A percentile compares a stretch with the other conserved stretches of the same genome.
These are phyloP conservation scores for Drosophila bocqueti DNA, from an alignment of 1,140 invertebrate genomes.

Conservation along the genomic window DNA sequence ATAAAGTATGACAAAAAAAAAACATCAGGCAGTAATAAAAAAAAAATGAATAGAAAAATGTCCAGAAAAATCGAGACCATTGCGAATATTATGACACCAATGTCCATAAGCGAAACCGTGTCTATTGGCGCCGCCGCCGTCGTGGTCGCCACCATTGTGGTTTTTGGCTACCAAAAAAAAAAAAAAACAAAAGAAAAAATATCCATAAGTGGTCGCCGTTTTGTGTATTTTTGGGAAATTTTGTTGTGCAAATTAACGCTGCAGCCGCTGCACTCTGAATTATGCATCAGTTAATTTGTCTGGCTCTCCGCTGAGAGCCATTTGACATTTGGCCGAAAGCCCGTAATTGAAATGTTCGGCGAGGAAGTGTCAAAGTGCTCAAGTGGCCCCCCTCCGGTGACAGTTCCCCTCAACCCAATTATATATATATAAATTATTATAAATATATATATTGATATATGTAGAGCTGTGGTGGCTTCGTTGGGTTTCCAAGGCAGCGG, in stretches of 20 bases:
- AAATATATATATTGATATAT: neutral
- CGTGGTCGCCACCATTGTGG: conserved; percentile 17
- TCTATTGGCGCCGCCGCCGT: conserved; percentile 25
- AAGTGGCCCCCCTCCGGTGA: neutral
- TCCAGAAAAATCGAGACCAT: conserved; percentile 21
- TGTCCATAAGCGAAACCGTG: conserved; percentile 46
- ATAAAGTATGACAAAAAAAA: neutral
- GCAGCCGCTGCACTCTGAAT: conserved; percentile 46
- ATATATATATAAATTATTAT: neutral
- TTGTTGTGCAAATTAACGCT: conserved; percentile 21
- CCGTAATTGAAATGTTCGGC: conserved; percentile 38
- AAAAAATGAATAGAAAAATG: neutral
- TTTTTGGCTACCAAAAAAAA: conserved; percentile 11
- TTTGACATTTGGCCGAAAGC: conserved; percentile 32
- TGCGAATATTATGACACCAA: conserved; percentile 52
- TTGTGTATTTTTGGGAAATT: conserved; percentile 7
- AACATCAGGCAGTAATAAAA: too few species aligned
- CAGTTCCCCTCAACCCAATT: neutral
- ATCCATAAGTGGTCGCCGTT: conserved; percentile 30
- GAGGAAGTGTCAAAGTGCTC: conserved; percentile 45
- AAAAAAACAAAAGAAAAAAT: neutral
- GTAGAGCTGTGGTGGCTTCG: conserved; percentile 3
- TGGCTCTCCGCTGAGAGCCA: conserved; percentile 16
- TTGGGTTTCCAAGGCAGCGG: conserved; percentile 14
- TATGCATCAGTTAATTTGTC: conserved; percentile 58